Conservation (phyloP, 2,113 vertebrate species). For the Abramis brama region DNA sequence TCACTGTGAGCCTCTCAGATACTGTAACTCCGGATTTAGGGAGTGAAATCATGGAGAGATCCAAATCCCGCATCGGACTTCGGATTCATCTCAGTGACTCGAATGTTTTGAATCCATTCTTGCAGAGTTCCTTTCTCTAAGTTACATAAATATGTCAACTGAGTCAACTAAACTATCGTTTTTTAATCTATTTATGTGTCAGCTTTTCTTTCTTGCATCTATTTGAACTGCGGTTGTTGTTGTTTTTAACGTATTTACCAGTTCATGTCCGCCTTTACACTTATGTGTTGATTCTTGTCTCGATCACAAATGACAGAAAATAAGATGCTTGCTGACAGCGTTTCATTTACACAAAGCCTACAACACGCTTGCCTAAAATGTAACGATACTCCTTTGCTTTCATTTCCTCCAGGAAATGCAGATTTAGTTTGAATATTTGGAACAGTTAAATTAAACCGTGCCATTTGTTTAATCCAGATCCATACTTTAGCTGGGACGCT, state of each 20-base stretch:
- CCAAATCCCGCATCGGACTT: neutral
- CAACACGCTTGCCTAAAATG: neutral
- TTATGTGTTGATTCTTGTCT: neutral
- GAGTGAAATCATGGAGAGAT: conserved; percentile 37
- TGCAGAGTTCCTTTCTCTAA: neutral
- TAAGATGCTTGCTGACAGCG: neutral
- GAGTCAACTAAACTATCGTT: too few species aligned
- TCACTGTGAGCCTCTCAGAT: conserved; percentile 44
- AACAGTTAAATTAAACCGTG: conserved; percentile 21
- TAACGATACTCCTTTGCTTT: neutral
- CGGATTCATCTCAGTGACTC: neutral
- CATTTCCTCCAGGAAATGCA: neutral
- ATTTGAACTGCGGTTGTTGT: neutral
- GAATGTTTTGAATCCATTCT: neutral
- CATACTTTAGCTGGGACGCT: conserved; percentile 54
- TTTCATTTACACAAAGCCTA: neutral
- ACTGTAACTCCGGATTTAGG: conserved; percentile 27
- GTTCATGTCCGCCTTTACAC: neutral
- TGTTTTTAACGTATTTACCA: neutral
- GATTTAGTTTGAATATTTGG: neutral
- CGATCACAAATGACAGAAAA: neutral
- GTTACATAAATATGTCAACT: too few species aligned
- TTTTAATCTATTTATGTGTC: too few species aligned
- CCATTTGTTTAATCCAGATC: conserved; percentile 52
- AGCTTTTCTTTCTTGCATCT: neutral